Evolutionary conservation across 2,797 vertebrate genomes (phyloP).

Genomic region (Lateolabrax maculatus): DNA sequence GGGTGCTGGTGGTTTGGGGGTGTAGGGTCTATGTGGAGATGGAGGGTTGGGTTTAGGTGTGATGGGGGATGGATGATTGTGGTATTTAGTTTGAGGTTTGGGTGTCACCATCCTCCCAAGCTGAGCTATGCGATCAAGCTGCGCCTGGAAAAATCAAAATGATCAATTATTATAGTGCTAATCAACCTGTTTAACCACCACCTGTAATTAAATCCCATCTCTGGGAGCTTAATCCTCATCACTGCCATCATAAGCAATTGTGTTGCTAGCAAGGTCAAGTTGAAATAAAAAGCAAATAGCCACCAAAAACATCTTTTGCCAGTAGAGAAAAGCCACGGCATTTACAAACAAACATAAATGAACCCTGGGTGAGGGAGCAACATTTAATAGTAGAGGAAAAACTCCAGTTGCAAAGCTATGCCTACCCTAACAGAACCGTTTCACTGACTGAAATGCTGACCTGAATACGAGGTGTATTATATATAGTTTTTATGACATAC

Average conservation of each 20-base stretch:
- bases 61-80: constrained; percentile 48
- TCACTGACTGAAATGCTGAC: not conserved
- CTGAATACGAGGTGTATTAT: not conserved
- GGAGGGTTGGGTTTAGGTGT: constrained; percentile 55
- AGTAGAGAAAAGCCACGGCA: not conserved
- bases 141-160: constrained; percentile 67
- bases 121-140: constrained; percentile 82
- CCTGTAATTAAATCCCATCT: not conserved
- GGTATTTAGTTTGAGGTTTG: constrained; percentile 67
- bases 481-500: not conserved
- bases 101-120: constrained; percentile 77
- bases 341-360: not conserved
- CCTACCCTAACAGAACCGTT: not conserved
- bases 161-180: not conserved
- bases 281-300: not conserved
- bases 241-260: not conserved
- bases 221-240: not conserved
- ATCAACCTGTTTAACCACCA: too few species aligned
- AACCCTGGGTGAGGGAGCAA: not conserved
- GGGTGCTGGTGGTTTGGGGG: constrained; percentile 45
- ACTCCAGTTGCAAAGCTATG: not conserved
- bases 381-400: not conserved
- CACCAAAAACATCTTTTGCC: not conserved
- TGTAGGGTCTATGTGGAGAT: constrained; percentile 46
- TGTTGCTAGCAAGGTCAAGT: not conserved